Conservation (phyloP, 1,140 invertebrate species). For the Melitaea cinxia region DNA sequence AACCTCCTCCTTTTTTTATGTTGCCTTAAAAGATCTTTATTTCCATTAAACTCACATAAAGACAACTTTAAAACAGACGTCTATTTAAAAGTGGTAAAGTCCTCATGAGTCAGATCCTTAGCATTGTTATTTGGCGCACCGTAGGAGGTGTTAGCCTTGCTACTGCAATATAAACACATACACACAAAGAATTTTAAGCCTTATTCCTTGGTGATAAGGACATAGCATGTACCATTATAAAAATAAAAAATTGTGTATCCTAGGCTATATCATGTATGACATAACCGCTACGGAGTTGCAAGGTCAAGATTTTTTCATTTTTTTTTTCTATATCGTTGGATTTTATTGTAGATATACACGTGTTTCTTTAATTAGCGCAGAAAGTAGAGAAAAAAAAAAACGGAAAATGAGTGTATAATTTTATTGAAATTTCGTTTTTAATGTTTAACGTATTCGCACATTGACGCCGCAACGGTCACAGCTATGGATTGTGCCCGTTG, state of each 20-base stretch:
- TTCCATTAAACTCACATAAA: slow-evolving; percentile 5
- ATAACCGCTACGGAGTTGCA: slow-evolving; percentile 2
- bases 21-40: not conserved
- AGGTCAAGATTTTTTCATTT: not conserved
- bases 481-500: too few species aligned
- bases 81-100: slow-evolving; percentile 5
- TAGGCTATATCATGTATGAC: slow-evolving; percentile 11
- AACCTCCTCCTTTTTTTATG: too few species aligned
- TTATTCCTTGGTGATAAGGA: not conserved
- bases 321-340: not conserved
- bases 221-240: not conserved
- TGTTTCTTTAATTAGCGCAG: too few species aligned
- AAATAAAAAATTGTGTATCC: not conserved
- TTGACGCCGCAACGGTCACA: too few species aligned
- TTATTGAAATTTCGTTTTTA: too few species aligned
- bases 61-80: too few species aligned
- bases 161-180: slow-evolving; percentile 7
- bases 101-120: slow-evolving; percentile 51
- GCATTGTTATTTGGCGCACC: slow-evolving; percentile 58
- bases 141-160: slow-evolving; percentile 74
- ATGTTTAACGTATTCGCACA: too few species aligned
- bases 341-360: not conserved
- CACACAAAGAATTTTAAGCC: slow-evolving; percentile 1
- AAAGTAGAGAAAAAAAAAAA: too few species aligned
- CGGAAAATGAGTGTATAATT: too few species aligned